These are phyloP conservation scores for Bufotes viridis DNA, from an alignment of 2,797 vertebrate species.

Conservation along the genomic window DNA sequence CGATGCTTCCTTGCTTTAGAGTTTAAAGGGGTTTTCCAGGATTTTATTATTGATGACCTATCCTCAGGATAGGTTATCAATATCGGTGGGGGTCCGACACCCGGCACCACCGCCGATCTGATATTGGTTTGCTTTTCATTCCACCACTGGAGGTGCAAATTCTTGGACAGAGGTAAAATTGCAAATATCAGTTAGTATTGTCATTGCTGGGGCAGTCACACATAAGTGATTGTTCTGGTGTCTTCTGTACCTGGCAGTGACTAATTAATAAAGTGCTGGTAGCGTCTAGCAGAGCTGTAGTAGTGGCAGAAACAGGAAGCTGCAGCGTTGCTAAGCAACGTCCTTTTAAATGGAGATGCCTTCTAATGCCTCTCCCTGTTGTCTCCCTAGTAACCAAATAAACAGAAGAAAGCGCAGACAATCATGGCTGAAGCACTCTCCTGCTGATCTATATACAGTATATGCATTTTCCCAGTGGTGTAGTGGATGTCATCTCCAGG, in stretches of 20 bases:
- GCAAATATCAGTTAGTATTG: background rate
- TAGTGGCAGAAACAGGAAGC: background rate
- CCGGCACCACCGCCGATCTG: too few relatives aligned
- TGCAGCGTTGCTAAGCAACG: constrained; percentile 7
- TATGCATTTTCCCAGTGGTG: background rate
- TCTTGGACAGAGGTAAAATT: background rate
- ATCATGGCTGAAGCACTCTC: background rate
- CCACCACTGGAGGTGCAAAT: background rate
- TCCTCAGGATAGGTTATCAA: too few relatives aligned
- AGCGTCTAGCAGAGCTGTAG: background rate
- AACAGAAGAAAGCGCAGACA: constrained; percentile 16
- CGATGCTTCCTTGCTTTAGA: too few relatives aligned
- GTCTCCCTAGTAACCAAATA: constrained; percentile 50
- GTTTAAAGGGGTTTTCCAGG: too few relatives aligned
- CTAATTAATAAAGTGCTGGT: background rate
- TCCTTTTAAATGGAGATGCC: constrained; percentile 6
- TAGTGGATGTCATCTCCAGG: background rate
- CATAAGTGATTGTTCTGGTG: background rate
- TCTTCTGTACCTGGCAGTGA: constrained; percentile 2
- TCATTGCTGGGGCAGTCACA: background rate
- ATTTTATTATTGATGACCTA: too few relatives aligned
- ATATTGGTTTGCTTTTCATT: background rate
- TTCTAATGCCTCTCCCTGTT: background rate
- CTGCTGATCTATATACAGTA: background rate
- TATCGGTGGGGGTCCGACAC: too few relatives aligned